Evolutionary conservation across 2,113 vertebrate genomes (phyloP).

Genomic region (Nothocercus julius): DNA sequence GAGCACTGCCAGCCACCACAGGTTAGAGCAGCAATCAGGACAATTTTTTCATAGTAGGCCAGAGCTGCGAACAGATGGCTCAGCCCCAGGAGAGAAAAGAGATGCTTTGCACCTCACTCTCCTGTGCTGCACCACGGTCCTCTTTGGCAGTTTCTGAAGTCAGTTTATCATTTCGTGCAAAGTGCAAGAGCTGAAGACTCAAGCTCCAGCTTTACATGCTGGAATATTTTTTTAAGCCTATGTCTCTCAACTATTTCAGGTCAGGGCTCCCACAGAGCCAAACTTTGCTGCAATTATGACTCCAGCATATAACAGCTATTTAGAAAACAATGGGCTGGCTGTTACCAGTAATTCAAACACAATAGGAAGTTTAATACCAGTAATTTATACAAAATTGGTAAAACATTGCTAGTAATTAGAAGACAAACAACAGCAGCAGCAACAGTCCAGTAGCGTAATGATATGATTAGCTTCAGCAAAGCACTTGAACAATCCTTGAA

Average conservation of each 20-base stretch:
- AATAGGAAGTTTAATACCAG: constrained; percentile 14
- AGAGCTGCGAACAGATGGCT: neutral
- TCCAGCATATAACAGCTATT: neutral
- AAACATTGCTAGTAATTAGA: neutral
- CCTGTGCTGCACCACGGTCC: neutral
- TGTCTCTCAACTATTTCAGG: neutral
- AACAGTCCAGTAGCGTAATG: neutral
- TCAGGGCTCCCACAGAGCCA: neutral
- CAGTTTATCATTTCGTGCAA: neutral
- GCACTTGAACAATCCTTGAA: neutral
- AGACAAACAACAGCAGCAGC: neutral
- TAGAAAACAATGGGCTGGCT: neutral
- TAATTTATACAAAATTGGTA: constrained; percentile 17
- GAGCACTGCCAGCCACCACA: neutral
- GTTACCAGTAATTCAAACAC: neutral
- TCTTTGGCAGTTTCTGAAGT: neutral
- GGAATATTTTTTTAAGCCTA: accelerated
- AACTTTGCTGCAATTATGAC: neutral
- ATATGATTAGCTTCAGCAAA: neutral
- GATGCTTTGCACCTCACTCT: accelerated
- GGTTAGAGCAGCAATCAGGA: neutral
- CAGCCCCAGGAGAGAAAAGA: accelerated
- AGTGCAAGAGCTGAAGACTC: neutral
- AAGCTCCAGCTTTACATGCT: neutral
- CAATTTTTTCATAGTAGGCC: neutral